Percentiles rank a stretch among this genome's conserved stretches.
Conservation (phyloP, 2,888 invertebrate genomes). For the Drosophila nigricruria region DNA sequence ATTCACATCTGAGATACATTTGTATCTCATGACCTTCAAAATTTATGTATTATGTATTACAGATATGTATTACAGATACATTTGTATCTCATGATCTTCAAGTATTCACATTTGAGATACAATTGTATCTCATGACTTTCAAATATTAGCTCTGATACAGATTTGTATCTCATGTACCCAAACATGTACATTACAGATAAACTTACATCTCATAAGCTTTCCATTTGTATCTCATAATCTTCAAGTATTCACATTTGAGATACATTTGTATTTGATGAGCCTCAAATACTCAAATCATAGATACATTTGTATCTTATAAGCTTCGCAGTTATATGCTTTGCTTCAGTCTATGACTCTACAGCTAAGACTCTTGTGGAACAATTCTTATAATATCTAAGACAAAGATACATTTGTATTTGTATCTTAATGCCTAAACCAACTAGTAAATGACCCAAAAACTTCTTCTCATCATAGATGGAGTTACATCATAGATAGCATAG, state of each 20-base stretch:
- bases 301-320: not conserved
- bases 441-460: not conserved
- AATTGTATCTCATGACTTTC: not conserved
- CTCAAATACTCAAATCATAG: not conserved
- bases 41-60: not conserved
- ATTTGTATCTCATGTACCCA: not conserved
- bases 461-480: not conserved
- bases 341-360: not conserved
- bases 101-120: not conserved
- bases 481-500: too few species aligned
- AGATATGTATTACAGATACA: not conserved
- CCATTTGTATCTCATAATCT: not conserved
- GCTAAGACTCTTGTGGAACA: not conserved
- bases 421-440: not conserved
- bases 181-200: not conserved
- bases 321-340: not conserved
- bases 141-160: not conserved
- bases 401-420: not conserved
- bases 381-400: not conserved
- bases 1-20: not conserved
- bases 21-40: not conserved
- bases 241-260: not conserved
- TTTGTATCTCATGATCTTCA: not conserved
- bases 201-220: too few species aligned
- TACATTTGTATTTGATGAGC: not conserved